A percentile compares a stretch with the other conserved stretches of the same genome.
Conservation (phyloP, 2,797 vertebrate species). For the Sternarchorhynchus goeldii region DNA sequence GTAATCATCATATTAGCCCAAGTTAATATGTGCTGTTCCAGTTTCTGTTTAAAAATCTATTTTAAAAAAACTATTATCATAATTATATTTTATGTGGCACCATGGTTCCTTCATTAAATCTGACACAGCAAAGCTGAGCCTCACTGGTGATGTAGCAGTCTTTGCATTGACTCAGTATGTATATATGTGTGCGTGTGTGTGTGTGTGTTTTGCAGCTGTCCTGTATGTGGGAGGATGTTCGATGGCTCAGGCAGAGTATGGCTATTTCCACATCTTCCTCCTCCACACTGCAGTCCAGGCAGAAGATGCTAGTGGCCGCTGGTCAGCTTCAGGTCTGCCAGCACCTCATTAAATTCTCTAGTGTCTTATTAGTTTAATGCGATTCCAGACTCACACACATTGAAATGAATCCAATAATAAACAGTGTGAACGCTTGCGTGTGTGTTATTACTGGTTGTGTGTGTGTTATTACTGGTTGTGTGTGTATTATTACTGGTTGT, state of each 20-base stretch:
- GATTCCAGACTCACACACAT: constrained; percentile 41
- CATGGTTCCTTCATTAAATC: background rate
- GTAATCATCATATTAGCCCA: constrained; percentile 18
- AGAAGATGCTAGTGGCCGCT: constrained; percentile 95
- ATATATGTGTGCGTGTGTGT: background rate
- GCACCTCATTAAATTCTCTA: constrained; percentile 38
- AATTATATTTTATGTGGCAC: background rate
- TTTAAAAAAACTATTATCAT: background rate
- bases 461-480: too few species aligned
- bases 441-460: too few species aligned
- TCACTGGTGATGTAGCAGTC: background rate
- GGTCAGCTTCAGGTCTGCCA: constrained; percentile 89
- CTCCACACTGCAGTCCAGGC: constrained; percentile 87
- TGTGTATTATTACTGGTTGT: too few species aligned
- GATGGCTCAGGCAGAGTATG: constrained; percentile 92
- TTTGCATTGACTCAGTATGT: background rate
- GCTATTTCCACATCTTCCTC: constrained; percentile 91
- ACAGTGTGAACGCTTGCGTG: constrained; percentile 15
- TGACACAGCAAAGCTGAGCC: background rate
- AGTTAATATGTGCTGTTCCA: background rate
- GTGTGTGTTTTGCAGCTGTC: constrained; percentile 82
- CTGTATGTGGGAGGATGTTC: constrained; percentile 98
- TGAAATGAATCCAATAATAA: constrained; percentile 49
- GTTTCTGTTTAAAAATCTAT: background rate
- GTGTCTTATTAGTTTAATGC: constrained; percentile 47